These are phyloP conservation scores for Oscheius sp. DNA, from an alignment of 2,888 invertebrate genomes.

Conservation along the genomic window DNA sequence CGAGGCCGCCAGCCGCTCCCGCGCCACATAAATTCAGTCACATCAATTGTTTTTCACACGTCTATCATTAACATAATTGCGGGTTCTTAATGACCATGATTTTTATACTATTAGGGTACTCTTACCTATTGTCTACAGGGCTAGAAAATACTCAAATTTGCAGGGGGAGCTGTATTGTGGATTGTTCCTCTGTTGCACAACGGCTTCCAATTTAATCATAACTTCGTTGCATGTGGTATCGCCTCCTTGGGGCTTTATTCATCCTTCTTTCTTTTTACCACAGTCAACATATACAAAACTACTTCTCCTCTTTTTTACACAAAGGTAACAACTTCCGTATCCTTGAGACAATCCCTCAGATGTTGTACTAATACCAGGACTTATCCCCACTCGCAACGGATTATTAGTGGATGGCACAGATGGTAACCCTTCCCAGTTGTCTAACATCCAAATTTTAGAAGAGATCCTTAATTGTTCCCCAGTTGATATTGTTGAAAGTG, in stretches of 20 bases:
- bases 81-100: neutral
- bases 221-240: conserved; percentile 1
- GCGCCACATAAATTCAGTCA: conserved; percentile 33
- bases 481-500: conserved; percentile 1
- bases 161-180: neutral
- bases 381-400: neutral
- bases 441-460: neutral
- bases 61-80: conserved; percentile 21
- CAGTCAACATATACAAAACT: neutral
- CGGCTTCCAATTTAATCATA: conserved; percentile 9
- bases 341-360: neutral
- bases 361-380: neutral
- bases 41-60: conserved; percentile 33
- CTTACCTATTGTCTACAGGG: too few species aligned
- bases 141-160: neutral
- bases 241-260: neutral
- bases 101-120: neutral
- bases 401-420: too few species aligned
- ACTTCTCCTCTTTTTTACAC: neutral
- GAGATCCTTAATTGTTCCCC: neutral
- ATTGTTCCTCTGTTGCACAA: neutral
- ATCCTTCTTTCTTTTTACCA: conserved; percentile 4
- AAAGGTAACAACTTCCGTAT: neutral
- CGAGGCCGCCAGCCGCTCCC: conserved; percentile 30
- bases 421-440: too few species aligned